Conservation (phyloP, 2,888 invertebrate species). For the Leptinotarsa haldemani region DNA sequence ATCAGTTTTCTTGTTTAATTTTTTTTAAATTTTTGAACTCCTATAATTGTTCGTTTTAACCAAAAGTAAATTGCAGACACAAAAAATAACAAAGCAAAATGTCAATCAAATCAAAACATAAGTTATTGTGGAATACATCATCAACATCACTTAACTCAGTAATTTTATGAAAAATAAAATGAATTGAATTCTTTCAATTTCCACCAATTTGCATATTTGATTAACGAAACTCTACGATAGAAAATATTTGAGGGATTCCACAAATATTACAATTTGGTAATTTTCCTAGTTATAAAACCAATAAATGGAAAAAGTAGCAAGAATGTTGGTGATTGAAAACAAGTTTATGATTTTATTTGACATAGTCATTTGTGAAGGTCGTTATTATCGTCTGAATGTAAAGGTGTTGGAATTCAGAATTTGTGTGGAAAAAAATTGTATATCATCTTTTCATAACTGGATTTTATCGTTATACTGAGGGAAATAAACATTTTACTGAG, state of each 20-base stretch:
- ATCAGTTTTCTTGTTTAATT: too few species aligned
- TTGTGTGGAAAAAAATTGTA: neutral
- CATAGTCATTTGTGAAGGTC: neutral
- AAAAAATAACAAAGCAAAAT: too few species aligned
- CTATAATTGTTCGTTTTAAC: too few species aligned
- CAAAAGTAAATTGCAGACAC: too few species aligned
- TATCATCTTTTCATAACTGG: too few species aligned
- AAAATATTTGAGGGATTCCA: constrained; percentile 21
- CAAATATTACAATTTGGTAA: constrained; percentile 15
- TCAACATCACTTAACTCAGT: too few species aligned
- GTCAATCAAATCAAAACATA: too few species aligned
- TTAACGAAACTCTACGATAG: constrained; percentile 28
- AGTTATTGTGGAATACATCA: too few species aligned
- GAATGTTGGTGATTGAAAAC: constrained; percentile 4
- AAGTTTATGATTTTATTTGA: constrained; percentile 2
- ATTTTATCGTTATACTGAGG: neutral
- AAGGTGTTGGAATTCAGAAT: neutral
- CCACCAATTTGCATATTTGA: constrained; percentile 36
- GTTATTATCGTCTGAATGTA: constrained; percentile 10
- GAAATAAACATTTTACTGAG: too few species aligned
- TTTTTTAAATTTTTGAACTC: too few species aligned
- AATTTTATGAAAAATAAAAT: too few species aligned
- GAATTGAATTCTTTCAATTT: constrained; percentile 9
- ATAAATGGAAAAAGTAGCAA: neutral
- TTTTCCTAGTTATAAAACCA: constrained; percentile 2